Evolutionary conservation across 92 coral and sea anemone genomes (phyloP).

Genomic region (Palythoa caribaeorum): DNA sequence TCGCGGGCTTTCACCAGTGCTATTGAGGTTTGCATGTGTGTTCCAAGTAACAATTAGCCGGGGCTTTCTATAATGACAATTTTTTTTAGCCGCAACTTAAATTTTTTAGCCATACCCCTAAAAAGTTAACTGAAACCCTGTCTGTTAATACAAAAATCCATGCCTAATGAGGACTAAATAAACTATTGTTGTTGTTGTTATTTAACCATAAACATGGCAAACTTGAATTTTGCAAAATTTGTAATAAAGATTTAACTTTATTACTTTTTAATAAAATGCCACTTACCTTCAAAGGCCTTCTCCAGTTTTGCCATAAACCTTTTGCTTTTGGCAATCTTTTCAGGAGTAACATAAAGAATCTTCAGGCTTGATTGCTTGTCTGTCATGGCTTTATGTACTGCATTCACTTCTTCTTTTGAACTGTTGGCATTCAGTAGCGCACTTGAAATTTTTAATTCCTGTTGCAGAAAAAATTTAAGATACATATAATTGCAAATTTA

Average conservation of each 20-base stretch:
- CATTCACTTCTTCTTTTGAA: slow-evolving; percentile 87
- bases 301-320: slow-evolving; percentile 96
- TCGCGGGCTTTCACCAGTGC: too few species aligned
- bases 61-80: too few species aligned
- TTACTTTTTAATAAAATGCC: neutral
- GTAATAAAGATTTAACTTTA: neutral
- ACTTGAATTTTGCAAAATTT: neutral
- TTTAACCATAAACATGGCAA: neutral
- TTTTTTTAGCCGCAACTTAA: too few species aligned
- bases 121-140: too few species aligned
- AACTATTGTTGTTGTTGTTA: too few species aligned
- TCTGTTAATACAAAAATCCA: too few species aligned
- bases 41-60: too few species aligned
- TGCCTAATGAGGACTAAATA: too few species aligned
- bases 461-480: neutral
- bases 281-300: slow-evolving; percentile 85
- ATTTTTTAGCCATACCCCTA: too few species aligned
- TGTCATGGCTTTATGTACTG: slow-evolving; percentile 82
- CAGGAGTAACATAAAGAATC: slow-evolving; percentile 96
- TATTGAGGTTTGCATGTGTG: too few species aligned
- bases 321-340: slow-evolving; percentile 95
- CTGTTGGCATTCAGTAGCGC: slow-evolving; percentile 81
- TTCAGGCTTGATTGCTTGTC: slow-evolving; percentile 82
- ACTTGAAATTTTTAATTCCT: slow-evolving; percentile 73
- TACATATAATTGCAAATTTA: too few species aligned